Percentiles rank a stretch among this genome's conserved stretches.
These are phyloP conservation scores for Poecile montanus DNA, from an alignment of 2,797 vertebrate genomes.

Conservation along the genomic window DNA sequence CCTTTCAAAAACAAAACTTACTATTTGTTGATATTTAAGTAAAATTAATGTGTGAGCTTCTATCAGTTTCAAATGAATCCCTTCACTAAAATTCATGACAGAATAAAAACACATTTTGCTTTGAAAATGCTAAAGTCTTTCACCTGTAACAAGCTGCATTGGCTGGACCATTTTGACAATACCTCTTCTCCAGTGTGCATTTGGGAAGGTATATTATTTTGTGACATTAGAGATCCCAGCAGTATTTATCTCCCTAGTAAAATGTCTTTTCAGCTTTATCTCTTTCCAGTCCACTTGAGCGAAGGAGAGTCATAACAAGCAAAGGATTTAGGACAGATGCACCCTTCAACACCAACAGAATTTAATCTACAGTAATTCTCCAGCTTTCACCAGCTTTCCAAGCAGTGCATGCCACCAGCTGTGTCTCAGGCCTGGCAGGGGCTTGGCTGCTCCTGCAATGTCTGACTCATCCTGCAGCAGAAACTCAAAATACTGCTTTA, in stretches of 20 bases:
- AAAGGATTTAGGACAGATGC: background rate
- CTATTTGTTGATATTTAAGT: background rate
- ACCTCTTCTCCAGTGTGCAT: background rate
- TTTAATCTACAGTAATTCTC: background rate
- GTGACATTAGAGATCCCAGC: background rate
- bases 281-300: background rate
- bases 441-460: background rate
- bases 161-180: background rate
- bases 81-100: background rate
- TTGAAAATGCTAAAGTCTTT: background rate
- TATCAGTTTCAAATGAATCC: background rate
- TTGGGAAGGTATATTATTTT: background rate
- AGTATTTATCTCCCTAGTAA: background rate
- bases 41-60: background rate
- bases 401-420: background rate
- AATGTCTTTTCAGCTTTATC: background rate
- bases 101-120: background rate
- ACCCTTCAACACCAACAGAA: background rate
- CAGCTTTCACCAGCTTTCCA: background rate
- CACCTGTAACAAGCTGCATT: background rate
- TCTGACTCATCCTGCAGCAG: background rate
- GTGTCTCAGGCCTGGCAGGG: background rate
- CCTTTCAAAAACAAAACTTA: background rate
- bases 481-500: background rate
- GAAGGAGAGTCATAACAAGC: background rate